Base-by-base conservation (phyloP, 2,113 vertebrate species). In the Toxostoma redivivum region DNA sequence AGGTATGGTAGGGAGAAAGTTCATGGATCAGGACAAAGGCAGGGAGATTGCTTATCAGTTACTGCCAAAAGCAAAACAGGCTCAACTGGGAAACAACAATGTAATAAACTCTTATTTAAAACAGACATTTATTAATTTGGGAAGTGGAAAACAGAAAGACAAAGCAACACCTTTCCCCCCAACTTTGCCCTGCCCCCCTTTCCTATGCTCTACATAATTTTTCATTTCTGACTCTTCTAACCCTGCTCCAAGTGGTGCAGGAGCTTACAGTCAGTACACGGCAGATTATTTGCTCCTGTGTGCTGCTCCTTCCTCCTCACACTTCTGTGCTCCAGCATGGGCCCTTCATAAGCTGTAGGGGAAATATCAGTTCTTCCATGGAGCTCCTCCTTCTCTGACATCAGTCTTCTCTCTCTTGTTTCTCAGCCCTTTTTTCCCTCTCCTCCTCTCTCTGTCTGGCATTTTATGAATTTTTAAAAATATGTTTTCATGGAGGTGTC, bases 101-200 rank as follows among this genome's bases (percentile, higher is more conserved):
- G 21, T 28, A 19, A 60, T 44, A 3, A 54, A 21, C 24, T 65
- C 23, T 14, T 56, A 56, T 35, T 60, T 56, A 47, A 78, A 81
- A 78, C 8, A 47, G 12, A 3, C 33, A 47, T 40, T 42, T 77
- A 25, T 12, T 57, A 19, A 33, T 83, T 72, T 80, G 44, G 5
- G 9, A 38, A 33, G 35, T n/a, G 20, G 48, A 20, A 84, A 94
- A 54, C 1, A 54, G 60, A 76, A 67, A 35, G 23, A 51, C 4
- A 82, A 82, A 88, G 3, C 8, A 69, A 47, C 5, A n/a, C 1
- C 9, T n/a, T 42, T 23, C 9, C 3, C 22, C 12, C 2, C 2
- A 18, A 1, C 5, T 10, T 13, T 25, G 8, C 21, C 17, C 19
- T 5, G 7, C 3, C 3, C 5, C 48, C 8, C 8, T 33, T 56